phyloP scores from a whole-genome alignment of 2,113 vertebrate genomes.

The Cricetomys ansorgei region DNA sequence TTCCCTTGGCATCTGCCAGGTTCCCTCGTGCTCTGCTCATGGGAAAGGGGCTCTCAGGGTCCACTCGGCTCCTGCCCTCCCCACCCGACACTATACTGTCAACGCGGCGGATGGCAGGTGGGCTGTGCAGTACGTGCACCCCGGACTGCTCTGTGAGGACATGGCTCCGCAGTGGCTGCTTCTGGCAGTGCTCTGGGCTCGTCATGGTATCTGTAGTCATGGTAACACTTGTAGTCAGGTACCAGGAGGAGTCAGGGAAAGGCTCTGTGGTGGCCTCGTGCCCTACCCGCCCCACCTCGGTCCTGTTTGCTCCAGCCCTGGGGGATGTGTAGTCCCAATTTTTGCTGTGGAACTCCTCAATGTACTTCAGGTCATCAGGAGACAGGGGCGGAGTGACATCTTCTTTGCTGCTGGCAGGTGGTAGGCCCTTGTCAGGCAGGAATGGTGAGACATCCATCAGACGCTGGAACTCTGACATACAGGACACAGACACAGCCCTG shows the following conservation, averaged over 20 bases:
- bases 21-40: constrained; percentile 88
- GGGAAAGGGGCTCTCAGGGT: constrained; percentile 89
- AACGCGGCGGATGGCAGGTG: constrained; percentile 84
- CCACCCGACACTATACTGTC: constrained; percentile 79
- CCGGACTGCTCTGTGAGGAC: constrained; percentile 88
- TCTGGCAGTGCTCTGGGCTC: constrained; percentile 95
- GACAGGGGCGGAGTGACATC: constrained; percentile 96
- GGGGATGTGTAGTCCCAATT: constrained; percentile 91
- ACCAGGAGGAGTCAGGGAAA: constrained; percentile 94
- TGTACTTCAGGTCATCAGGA: constrained; percentile 98
- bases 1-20: constrained; percentile 82
- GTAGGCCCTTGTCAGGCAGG: constrained; percentile 94
- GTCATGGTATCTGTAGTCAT: constrained; percentile 96
- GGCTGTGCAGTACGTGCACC: constrained; percentile 91
- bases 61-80: constrained; percentile 82
- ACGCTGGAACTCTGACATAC: constrained; percentile 99
- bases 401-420: constrained; percentile 87
- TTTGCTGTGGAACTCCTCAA: constrained; percentile 96
- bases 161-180: constrained; percentile 87
- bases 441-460: constrained; percentile 99
- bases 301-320: constrained; percentile 85
- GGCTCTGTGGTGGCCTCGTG: constrained; percentile 83
- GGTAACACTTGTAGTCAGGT: constrained; percentile 96
- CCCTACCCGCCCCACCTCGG: constrained; percentile 84
- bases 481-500: constrained; percentile 98